These are phyloP conservation scores for Calosoma granatense DNA, from an alignment of 1,140 invertebrate genomes.

Conservation along the genomic window DNA sequence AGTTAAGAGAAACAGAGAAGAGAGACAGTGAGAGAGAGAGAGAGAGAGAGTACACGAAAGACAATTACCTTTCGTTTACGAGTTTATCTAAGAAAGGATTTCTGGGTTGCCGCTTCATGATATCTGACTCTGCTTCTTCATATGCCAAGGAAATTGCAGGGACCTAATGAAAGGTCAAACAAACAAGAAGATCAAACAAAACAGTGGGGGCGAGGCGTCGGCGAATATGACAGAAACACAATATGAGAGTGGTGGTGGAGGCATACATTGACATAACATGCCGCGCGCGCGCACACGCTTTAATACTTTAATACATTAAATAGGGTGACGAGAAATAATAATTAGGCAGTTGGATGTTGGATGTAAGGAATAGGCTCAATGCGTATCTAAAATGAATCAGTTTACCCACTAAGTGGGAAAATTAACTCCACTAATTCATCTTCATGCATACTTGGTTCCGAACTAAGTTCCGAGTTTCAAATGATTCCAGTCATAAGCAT, in stretches of 20 bases:
- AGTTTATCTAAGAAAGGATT: conserved; percentile 94
- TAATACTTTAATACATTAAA: too few species aligned
- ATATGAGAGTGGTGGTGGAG: neutral
- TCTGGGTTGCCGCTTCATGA: conserved; percentile 99
- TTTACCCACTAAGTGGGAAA: too few species aligned
- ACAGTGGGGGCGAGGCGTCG: conserved; percentile 15
- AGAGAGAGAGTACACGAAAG: conserved; percentile 9
- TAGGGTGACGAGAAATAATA: too few species aligned
- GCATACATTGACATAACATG: neutral
- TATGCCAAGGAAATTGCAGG: conserved; percentile 99
- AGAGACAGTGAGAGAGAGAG: neutral
- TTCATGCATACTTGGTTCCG: too few species aligned
- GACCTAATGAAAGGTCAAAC: conserved; percentile 59
- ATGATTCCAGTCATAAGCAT: too few species aligned
- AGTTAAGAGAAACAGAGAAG: neutral
- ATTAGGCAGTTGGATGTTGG: too few species aligned
- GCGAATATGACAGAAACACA: conserved; percentile 11
- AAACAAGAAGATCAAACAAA: conserved; percentile 33
- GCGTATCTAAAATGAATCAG: neutral
- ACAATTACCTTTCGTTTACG: conserved; percentile 91
- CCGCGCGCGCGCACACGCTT: too few species aligned
- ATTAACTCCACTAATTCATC: too few species aligned
- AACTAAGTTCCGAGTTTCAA: too few species aligned
- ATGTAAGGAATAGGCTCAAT: neutral
- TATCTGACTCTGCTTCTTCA: conserved; percentile 99